phyloP scores from a whole-genome alignment of 2,797 vertebrate species.

The Megaceryle alcyon region DNA sequence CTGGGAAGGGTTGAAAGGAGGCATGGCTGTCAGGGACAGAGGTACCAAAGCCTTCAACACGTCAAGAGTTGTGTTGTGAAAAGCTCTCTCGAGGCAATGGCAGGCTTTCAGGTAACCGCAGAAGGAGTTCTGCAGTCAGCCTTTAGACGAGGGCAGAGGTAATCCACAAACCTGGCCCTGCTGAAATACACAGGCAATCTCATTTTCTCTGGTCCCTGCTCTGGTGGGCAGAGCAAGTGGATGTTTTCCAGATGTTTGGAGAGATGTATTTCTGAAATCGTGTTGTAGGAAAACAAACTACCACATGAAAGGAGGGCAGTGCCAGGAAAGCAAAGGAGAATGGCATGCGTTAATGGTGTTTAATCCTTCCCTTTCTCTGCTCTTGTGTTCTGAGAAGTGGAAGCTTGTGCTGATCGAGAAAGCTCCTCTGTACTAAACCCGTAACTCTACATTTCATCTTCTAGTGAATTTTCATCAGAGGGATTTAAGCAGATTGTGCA shows the following conservation, averaged over 20 bases:
- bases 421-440: neutral
- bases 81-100: conserved; percentile 48
- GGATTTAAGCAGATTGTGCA: neutral
- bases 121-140: neutral
- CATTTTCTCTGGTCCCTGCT: conserved; percentile 2
- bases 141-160: neutral
- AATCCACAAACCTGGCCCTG: neutral
- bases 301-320: neutral
- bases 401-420: neutral
- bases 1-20: conserved; percentile 55
- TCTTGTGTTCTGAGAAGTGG: neutral
- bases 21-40: neutral
- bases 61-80: neutral
- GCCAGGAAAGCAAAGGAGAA: neutral
- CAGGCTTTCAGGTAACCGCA: conserved; percentile 31
- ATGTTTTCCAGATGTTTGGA: conserved; percentile 52
- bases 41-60: neutral
- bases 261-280: neutral
- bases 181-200: neutral
- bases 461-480: neutral
- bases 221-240: conserved; percentile 14
- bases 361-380: neutral
- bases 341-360: neutral
- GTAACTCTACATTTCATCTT: neutral
- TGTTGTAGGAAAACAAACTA: neutral